Evolutionary conservation across 2,113 vertebrate genomes (phyloP).

Genomic region (Pleuronectes platessa): DNA sequence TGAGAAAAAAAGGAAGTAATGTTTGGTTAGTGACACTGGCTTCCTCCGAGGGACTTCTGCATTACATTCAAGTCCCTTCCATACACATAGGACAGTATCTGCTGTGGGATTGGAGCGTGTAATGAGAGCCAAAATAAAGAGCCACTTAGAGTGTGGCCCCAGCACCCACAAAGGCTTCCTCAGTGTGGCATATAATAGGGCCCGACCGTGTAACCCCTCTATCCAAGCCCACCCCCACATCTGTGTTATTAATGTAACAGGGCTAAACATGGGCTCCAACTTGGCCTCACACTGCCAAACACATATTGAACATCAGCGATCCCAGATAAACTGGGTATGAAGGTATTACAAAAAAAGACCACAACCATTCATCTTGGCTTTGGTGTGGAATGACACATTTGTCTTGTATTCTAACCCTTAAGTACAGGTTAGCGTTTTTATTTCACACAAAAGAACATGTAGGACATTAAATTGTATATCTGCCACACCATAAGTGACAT

Average conservation of each 20-base stretch:
- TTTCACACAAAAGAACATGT: conserved; percentile 84
- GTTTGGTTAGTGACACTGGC: conserved; percentile 64
- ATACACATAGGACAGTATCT: conserved; percentile 65
- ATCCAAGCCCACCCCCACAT: conserved; percentile 67
- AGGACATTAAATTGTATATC: conserved; percentile 89
- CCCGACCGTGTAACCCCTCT: conserved; percentile 63
- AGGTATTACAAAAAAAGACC: conserved; percentile 72
- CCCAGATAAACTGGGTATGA: conserved; percentile 88
- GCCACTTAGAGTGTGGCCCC: conserved; percentile 76
- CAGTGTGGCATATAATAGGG: conserved; percentile 72
- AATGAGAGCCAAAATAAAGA: conserved; percentile 81
- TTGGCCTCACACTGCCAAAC: conserved; percentile 81
- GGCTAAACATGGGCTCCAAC: conserved; percentile 80
- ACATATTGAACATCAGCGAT: conserved; percentile 84
- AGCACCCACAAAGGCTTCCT: conserved; percentile 79
- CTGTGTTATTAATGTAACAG: conserved; percentile 89
- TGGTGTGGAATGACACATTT: conserved; percentile 84
- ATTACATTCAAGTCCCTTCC: conserved; percentile 51
- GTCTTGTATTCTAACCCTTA: conserved; percentile 16
- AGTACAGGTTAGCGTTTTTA: conserved; percentile 42
- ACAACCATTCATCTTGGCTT: conserved; percentile 79
- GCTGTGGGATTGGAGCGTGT: conserved; percentile 71
- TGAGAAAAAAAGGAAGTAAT: conserved; percentile 34
- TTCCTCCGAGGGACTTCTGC: conserved; percentile 57
- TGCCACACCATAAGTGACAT: conserved; percentile 85